Percentiles rank a stretch among this genome's conserved stretches.
phyloP scores from a whole-genome alignment of 2,797 vertebrate species.

The Fringilla coelebs region DNA sequence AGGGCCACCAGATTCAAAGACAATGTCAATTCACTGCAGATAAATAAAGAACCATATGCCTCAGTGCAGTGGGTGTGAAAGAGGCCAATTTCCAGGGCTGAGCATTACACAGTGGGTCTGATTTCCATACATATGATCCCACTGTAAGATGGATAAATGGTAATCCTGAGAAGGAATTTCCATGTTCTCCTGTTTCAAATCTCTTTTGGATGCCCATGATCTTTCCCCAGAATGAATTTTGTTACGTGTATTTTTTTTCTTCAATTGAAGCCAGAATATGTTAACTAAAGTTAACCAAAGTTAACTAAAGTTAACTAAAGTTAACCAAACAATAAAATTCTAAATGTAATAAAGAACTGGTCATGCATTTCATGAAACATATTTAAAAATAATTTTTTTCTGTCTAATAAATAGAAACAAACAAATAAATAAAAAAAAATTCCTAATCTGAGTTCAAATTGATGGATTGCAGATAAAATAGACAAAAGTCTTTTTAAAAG shows the following conservation, averaged over 20 bases:
- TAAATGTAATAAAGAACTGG: not conserved
- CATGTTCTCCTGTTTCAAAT: not conserved
- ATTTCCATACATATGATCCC: not conserved
- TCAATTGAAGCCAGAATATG: not conserved
- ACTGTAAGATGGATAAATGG: not conserved
- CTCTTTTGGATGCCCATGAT: not conserved
- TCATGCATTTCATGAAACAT: not conserved
- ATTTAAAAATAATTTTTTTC: not conserved
- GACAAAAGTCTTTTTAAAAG: not conserved
- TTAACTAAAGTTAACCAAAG: too few species aligned
- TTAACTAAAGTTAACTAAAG: too few species aligned
- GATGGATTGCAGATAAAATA: not conserved
- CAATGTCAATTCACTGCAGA: not conserved
- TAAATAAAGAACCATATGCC: not conserved
- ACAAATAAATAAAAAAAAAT: not conserved
- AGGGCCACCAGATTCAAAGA: not conserved
- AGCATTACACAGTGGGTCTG: not conserved
- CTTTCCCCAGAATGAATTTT: not conserved
- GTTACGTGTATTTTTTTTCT: not conserved
- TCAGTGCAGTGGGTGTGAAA: not conserved
- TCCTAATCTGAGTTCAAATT: not conserved
- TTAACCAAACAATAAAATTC: not conserved
- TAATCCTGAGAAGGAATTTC: not conserved
- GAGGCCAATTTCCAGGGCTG: not conserved
- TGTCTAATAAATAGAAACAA: not conserved